Evolutionary conservation across 2,797 vertebrate species (phyloP).

Genomic region (Rhinella marina): DNA sequence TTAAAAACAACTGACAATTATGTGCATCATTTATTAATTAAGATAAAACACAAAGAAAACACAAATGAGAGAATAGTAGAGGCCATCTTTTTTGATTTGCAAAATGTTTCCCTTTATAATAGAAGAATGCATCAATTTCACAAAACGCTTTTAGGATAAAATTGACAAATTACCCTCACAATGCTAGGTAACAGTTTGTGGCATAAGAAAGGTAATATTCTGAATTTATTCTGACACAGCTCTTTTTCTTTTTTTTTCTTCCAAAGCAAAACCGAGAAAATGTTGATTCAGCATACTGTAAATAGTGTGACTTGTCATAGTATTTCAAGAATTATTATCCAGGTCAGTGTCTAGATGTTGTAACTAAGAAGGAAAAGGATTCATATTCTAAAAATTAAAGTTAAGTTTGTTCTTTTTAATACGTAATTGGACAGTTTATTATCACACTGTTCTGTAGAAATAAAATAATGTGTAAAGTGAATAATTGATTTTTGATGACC

Average conservation of each 20-base stretch:
- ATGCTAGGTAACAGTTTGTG: neutral
- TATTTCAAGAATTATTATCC: slow-evolving; percentile 22
- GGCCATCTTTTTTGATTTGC: neutral
- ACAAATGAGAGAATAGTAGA: neutral
- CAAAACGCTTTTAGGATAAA: neutral
- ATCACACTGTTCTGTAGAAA: neutral
- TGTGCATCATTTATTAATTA: neutral
- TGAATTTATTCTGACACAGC: slow-evolving; percentile 20
- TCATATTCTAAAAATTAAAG: neutral
- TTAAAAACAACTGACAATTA: neutral
- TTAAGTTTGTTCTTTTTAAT: neutral
- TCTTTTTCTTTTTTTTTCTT: neutral
- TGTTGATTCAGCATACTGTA: slow-evolving; percentile 32
- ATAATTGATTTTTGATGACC: neutral
- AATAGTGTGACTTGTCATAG: slow-evolving; percentile 8
- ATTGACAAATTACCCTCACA: neutral
- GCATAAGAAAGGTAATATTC: neutral
- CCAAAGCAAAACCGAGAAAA: neutral
- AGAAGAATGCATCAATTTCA: neutral
- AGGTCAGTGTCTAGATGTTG: slow-evolving; percentile 1
- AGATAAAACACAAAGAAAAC: neutral
- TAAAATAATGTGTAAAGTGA: neutral
- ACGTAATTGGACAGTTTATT: neutral
- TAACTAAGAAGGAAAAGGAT: neutral
- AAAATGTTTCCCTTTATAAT: neutral